These are phyloP conservation scores for Thyatira batis DNA, from an alignment of 2,888 invertebrate genomes.

Conservation along the genomic window DNA sequence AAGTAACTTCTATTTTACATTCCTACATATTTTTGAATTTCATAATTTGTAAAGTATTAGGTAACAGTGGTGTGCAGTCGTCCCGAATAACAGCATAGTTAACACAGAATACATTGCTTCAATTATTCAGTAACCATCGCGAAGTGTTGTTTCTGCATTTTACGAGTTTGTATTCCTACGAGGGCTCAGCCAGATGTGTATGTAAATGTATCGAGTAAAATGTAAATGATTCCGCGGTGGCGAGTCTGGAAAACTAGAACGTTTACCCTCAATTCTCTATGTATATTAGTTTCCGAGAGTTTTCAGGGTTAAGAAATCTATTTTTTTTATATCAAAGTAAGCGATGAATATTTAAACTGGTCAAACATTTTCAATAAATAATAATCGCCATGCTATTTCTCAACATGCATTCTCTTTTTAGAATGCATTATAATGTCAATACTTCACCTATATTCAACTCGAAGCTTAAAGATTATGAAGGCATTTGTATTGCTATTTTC, in stretches of 20 bases:
- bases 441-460: no score
- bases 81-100: slow-evolving; percentile 36
- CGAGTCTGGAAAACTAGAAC: slow-evolving; percentile 6
- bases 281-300: background rate
- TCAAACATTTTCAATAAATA: no score
- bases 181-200: slow-evolving; percentile 46
- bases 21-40: slow-evolving; percentile 2
- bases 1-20: no score
- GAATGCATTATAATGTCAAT: no score
- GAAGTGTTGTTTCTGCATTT: slow-evolving; percentile 55
- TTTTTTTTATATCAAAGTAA: background rate
- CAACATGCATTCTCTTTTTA: no score
- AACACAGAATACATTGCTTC: slow-evolving; percentile 47
- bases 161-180: slow-evolving; percentile 49
- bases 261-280: background rate
- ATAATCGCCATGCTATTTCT: no score
- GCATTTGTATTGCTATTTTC: no score
- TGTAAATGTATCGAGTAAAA: slow-evolving; percentile 61
- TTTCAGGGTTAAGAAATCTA: background rate
- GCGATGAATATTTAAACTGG: no score
- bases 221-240: slow-evolving; percentile 53
- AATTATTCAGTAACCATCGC: slow-evolving; percentile 52
- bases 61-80: slow-evolving; percentile 19
- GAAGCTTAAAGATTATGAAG: no score
- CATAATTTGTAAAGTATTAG: slow-evolving; percentile 27